A percentile compares a stretch with the other conserved stretches of the same genome.
phyloP scores from a whole-genome alignment of 2,797 vertebrate genomes.

The Xenentodon cancila region DNA sequence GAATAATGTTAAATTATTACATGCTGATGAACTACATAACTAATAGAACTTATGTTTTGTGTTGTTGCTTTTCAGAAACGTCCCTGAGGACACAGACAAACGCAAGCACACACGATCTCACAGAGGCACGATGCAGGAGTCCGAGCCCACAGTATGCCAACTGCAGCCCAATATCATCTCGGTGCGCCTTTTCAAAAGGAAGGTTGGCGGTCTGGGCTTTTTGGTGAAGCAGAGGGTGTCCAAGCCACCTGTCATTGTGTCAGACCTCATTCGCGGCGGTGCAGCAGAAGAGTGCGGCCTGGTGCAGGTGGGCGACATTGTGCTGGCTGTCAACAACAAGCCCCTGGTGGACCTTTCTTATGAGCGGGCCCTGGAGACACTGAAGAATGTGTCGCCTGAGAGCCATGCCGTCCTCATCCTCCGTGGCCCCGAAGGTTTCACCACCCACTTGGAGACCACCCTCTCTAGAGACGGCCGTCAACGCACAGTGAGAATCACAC shows the following conservation, averaged over 20 bases:
- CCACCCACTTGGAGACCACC: conserved; percentile 96
- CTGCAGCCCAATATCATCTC: conserved; percentile 99
- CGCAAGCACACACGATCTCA: conserved; percentile 19
- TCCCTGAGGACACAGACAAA: conserved; percentile 54
- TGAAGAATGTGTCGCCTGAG: conserved; percentile 91
- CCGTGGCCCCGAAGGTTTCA: conserved; percentile 95
- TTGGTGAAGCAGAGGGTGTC: conserved; percentile 95
- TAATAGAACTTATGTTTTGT: conserved; percentile 33
- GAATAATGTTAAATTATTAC: conserved; percentile 43
- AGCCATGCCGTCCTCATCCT: conserved; percentile 95
- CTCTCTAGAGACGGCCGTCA: conserved; percentile 91
- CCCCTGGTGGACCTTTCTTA: conserved; percentile 95
- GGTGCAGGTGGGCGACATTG: conserved; percentile 96
- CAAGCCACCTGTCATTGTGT: conserved; percentile 95
- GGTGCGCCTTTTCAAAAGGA: conserved; percentile 94
- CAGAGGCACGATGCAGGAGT: conserved; percentile 89
- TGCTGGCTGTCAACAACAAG: conserved; percentile 94
- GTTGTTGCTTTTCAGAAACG: conserved; percentile 57
- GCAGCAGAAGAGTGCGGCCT: conserved; percentile 96
- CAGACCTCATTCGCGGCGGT: conserved; percentile 94
- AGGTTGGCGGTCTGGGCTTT: conserved; percentile 94
- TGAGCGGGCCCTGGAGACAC: conserved; percentile 90
- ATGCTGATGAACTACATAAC: conserved; percentile 1
- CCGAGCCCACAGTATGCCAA: conserved; percentile 91
- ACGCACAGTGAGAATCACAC: conserved; percentile 91